Conservation (phyloP, 2,113 vertebrate species). For the Bubo scandiacus region DNA sequence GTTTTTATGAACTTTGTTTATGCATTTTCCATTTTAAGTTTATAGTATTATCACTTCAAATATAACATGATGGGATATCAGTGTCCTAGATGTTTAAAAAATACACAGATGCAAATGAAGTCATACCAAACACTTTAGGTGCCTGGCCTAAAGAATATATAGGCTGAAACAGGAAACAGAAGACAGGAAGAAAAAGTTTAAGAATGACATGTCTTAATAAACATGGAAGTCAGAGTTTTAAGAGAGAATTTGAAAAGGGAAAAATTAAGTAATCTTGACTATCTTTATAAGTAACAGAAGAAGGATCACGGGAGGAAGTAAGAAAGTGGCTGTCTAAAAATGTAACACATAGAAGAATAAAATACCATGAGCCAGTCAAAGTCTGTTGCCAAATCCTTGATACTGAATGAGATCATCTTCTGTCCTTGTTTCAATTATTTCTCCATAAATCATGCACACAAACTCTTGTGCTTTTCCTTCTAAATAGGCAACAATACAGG, state of each 20-base stretch:
- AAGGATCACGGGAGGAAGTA: neutral
- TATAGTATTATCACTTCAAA: neutral
- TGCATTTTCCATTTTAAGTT: neutral
- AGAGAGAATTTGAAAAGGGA: neutral
- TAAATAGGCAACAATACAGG: neutral
- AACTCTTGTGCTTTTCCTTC: neutral
- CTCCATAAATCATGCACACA: neutral
- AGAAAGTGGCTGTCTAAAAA: neutral
- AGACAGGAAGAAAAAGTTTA: neutral
- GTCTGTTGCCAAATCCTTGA: neutral
- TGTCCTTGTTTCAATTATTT: slow-evolving; percentile 9
- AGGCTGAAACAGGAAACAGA: neutral
- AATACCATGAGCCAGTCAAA: neutral
- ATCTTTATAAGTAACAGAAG: neutral
- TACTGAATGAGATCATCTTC: neutral
- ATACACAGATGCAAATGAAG: neutral
- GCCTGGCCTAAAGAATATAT: neutral
- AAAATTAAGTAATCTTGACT: neutral
- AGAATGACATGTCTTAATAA: neutral
- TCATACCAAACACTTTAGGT: neutral
- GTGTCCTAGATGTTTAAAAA: neutral
- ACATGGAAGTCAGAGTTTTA: neutral
- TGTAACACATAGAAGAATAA: neutral
- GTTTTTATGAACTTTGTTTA: neutral
- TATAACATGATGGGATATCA: neutral